Base-by-base conservation (phyloP, 30 jellyfish, hydroid and myxozoan species). In the Aurelia aurita region DNA sequence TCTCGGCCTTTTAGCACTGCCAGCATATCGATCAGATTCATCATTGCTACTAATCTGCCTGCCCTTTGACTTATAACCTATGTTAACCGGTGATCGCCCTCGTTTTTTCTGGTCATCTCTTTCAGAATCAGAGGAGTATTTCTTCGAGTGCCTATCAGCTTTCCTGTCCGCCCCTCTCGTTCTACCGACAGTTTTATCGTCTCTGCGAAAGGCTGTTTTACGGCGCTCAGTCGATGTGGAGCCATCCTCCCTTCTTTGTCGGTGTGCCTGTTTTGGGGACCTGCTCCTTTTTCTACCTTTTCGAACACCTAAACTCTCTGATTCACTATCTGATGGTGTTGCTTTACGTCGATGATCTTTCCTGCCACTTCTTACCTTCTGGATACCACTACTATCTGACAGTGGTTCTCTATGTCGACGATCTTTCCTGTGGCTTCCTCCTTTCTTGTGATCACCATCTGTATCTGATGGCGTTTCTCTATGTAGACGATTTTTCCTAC, bases 1-100 rank as follows among this genome's bases (percentile, higher is more conserved):
- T 39, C 51, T 39, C 13, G 51, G 15, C 51, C 51, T 39, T 39
- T 39, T 39, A 9, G 51, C 51, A 6, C 51, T 39, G 51, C 51
- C 9, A 4, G 13, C 51, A 39, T 39, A 39, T 39, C 51, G 51
- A 39, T 39, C 51, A 4, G 51, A 39, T 39, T 39, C 51, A 39
- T 39, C 51, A 55, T 26, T 55, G 29, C 67, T 55, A 55, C 67
- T 55, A 22, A n/a, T 55, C 29, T 55, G 67, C 67, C 67, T 55
- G 67, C 67, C 67, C 67, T 14, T 55, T 55, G 67, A 55, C 67
- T 22, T 55, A 55, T n/a, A 55, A 19, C 0, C 67, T 16, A 5
- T 55, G 12, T 16, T 22, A 55, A 10, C 29, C 13, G 29, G 29
- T 22, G 67, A 55, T 19, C 12, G 7, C 25, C 29, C 14, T 22